Evolutionary conservation across 2,888 invertebrate genomes (phyloP).

Genomic region (Hypsopygia costalis): DNA sequence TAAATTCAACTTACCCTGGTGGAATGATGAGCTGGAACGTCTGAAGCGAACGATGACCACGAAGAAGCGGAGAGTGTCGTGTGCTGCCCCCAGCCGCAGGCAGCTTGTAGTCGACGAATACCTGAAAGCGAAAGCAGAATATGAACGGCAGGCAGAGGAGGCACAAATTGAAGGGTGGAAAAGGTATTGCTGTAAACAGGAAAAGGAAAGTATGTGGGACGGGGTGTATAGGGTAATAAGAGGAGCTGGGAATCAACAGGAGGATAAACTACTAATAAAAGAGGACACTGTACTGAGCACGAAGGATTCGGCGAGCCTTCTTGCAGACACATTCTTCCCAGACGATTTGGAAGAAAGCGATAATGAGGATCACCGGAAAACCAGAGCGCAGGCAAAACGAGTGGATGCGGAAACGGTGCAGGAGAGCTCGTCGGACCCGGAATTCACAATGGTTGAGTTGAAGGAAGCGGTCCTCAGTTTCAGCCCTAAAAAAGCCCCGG

Average conservation of each 20-base stretch:
- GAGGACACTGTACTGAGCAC: neutral
- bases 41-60: conserved; percentile 4
- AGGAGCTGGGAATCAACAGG: neutral
- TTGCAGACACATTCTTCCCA: conserved; percentile 11
- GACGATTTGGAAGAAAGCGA: conserved; percentile 2
- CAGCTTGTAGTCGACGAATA: conserved; percentile 15
- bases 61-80: conserved; percentile 11
- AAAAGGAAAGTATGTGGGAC: conserved; percentile 15
- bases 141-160: conserved; percentile 10
- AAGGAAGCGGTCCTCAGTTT: neutral
- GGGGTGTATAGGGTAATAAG: conserved; percentile 9
- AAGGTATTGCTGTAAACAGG: conserved; percentile 18
- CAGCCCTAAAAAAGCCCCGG: conserved; percentile 17
- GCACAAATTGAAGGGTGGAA: conserved; percentile 21
- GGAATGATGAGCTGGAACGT: too few relatives aligned
- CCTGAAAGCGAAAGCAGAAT: conserved; percentile 14
- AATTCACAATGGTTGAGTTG: neutral
- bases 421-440: neutral
- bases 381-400: too few relatives aligned
- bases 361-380: conserved; percentile 1
- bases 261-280: neutral
- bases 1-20: too few relatives aligned
- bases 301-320: conserved; percentile 1
- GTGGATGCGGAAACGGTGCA: neutral
- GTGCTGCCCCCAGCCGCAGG: conserved; percentile 15